Percentiles rank a stretch among this genome's conserved stretches.
Evolutionary conservation across 35 echinoderm and acorn worm genomes (phyloP).

Genomic region (Apostichopus japonicus): DNA sequence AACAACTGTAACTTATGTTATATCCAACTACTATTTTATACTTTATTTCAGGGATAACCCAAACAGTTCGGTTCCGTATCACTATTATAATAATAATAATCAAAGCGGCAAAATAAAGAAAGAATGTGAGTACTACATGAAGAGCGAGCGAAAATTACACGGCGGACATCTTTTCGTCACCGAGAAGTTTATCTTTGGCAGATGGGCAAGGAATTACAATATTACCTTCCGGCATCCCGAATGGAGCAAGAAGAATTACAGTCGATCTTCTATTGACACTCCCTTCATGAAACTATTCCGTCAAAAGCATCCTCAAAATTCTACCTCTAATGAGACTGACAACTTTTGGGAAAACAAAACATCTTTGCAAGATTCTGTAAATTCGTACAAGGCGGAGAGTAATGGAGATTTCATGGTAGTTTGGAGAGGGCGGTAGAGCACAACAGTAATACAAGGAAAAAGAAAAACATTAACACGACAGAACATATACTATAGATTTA

Average conservation of each 20-base stretch:
- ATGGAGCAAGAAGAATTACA: conserved; percentile 71
- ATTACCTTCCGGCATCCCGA: conserved; percentile 69
- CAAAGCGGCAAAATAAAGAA: conserved; percentile 37
- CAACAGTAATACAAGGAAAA: background rate
- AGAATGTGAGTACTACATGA: conserved; percentile 89
- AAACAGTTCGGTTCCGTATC: conserved; percentile 82
- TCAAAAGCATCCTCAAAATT: conserved; percentile 35
- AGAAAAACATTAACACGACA: too few species aligned
- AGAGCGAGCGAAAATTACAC: conserved; percentile 72
- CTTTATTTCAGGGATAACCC: conserved; percentile 73
- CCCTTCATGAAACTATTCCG: conserved; percentile 87
- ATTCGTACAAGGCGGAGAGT: background rate
- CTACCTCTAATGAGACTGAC: background rate
- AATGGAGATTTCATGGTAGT: background rate
- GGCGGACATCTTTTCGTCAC: conserved; percentile 90
- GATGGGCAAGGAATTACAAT: conserved; percentile 80
- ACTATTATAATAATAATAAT: conserved; percentile 71
- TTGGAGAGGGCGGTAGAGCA: background rate
- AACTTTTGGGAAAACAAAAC: background rate
- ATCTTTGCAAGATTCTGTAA: background rate
- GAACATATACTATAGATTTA: too few species aligned
- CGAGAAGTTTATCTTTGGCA: conserved; percentile 88
- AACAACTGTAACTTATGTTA: too few species aligned
- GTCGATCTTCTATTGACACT: conserved; percentile 66
- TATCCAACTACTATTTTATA: background rate